Evolutionary conservation across 2,113 vertebrate species (phyloP).

Genomic region (Tricholaema leucomelas): DNA sequence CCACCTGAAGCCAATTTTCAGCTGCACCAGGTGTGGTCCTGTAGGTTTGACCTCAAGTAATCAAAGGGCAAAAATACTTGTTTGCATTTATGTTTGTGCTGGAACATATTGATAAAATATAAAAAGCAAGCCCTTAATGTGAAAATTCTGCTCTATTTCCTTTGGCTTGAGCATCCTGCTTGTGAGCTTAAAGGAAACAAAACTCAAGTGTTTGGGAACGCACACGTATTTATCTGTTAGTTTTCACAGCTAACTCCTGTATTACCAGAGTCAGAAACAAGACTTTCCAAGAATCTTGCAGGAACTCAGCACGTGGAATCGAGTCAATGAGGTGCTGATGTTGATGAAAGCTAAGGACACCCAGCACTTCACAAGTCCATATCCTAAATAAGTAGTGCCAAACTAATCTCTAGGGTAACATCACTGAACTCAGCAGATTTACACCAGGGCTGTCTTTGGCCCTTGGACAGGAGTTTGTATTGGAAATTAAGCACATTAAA

Average conservation of each 20-base stretch:
- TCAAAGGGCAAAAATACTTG: neutral
- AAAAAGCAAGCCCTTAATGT: neutral
- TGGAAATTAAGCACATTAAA: neutral
- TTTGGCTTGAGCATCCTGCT: neutral
- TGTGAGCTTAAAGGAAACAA: conserved; percentile 14
- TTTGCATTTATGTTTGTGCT: neutral
- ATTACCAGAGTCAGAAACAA: neutral
- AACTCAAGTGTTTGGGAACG: conserved; percentile 1
- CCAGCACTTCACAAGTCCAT: neutral
- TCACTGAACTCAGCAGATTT: neutral
- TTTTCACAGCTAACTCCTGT: neutral
- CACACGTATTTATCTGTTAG: conserved; percentile 9
- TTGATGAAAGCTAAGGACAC: neutral
- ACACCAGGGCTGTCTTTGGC: neutral
- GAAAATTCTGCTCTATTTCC: neutral
- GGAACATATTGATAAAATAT: neutral
- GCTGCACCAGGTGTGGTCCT: neutral
- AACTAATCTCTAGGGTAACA: neutral
- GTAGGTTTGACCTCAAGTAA: neutral
- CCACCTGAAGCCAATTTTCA: neutral
- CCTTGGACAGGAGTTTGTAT: neutral
- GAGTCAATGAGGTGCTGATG: neutral
- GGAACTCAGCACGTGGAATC: neutral
- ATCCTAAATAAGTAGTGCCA: neutral
- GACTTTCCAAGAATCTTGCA: conserved; percentile 4